Evolutionary conservation across 2,113 vertebrate species (phyloP).

Genomic region (Falcunculus frontatus): DNA sequence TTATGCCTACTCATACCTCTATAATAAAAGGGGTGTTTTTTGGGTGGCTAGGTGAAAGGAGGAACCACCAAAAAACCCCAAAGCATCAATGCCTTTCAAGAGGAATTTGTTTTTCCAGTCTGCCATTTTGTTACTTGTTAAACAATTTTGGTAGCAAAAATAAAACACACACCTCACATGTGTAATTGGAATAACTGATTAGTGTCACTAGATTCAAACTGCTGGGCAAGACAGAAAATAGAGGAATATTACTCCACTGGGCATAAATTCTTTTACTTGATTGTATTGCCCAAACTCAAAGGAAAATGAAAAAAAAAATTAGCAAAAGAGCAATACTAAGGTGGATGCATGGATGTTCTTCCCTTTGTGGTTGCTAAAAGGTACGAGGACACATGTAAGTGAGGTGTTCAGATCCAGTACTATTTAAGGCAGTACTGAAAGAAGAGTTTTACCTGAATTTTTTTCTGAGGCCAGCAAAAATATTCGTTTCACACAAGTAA

Average conservation of each 20-base stretch:
- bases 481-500: neutral
- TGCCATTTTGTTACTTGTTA: slow-evolving; percentile 18
- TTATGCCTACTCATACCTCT: slow-evolving; percentile 17
- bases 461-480: neutral
- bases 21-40: neutral
- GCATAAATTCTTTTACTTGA: neutral
- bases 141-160: neutral
- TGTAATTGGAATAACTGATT: neutral
- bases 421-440: neutral
- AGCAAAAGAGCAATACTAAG: neutral
- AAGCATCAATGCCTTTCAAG: neutral
- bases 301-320: neutral
- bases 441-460: neutral
- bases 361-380: neutral
- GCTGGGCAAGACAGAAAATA: neutral
- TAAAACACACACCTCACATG: neutral
- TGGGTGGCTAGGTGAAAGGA: neutral
- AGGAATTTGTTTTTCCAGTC: neutral
- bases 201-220: neutral
- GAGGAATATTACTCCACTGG: neutral
- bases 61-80: neutral
- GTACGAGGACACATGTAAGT: neutral
- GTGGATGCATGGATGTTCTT: neutral
- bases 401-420: neutral
- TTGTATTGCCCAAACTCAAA: neutral